Percentiles rank a stretch among this genome's conserved stretches.
Evolutionary conservation across 2,888 invertebrate species (phyloP).

Genomic region (Lasioglossum pauxillum): DNA sequence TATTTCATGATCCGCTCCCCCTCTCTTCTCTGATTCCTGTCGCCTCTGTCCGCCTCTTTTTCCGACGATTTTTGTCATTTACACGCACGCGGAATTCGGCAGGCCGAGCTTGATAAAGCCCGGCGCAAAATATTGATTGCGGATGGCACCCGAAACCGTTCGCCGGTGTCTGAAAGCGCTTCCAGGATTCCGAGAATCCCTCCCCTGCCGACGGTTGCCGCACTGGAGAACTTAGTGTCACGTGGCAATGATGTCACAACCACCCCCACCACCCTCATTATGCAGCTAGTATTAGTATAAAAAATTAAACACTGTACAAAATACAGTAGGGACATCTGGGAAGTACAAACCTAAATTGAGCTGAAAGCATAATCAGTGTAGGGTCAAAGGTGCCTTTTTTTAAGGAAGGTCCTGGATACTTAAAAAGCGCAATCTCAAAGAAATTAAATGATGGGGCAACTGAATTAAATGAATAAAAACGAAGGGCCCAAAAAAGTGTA

Average conservation of each 20-base stretch:
- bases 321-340: not conserved
- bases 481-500: too few relatives aligned
- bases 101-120: conserved; percentile 26
- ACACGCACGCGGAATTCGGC: conserved; percentile 21
- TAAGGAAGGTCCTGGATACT: too few relatives aligned
- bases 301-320: too few relatives aligned
- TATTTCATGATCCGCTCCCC: not conserved
- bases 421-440: too few relatives aligned
- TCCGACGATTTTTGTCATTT: conserved; percentile 13
- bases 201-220: not conserved
- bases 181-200: not conserved
- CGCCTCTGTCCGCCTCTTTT: not conserved
- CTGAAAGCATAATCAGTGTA: not conserved
- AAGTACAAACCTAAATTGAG: not conserved
- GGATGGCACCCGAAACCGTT: not conserved
- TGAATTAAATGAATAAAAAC: too few relatives aligned
- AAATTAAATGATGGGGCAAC: too few relatives aligned
- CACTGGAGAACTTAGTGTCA: not conserved
- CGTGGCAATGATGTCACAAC: too few relatives aligned
- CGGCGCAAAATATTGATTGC: conserved; percentile 43
- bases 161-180: not conserved
- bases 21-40: not conserved
- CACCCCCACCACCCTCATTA: too few relatives aligned
- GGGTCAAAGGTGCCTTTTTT: too few relatives aligned
- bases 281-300: too few relatives aligned